phyloP scores from a whole-genome alignment of 2,888 invertebrate species.

The Cybosia mesomella region DNA sequence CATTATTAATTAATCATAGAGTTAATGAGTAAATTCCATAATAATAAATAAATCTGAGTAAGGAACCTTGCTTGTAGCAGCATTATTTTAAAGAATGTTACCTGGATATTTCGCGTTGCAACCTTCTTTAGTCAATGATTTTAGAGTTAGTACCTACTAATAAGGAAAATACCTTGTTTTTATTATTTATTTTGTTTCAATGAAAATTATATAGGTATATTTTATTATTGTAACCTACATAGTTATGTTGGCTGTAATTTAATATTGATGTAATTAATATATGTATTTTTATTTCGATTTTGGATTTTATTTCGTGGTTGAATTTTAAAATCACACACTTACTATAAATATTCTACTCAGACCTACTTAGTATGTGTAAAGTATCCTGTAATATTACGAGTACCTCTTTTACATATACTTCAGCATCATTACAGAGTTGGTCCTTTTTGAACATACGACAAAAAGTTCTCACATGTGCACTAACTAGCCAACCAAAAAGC shows the following conservation, averaged over 20 bases:
- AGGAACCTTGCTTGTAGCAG: constrained; percentile 84
- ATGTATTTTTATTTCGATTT: constrained; percentile 86
- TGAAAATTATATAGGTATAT: constrained; percentile 86
- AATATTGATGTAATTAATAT: constrained; percentile 88
- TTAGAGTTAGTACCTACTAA: constrained; percentile 81
- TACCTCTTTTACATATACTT: too few relatives aligned
- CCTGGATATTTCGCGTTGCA: constrained; percentile 79
- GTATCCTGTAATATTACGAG: too few relatives aligned
- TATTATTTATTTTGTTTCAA: constrained; percentile 87
- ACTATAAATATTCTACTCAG: too few relatives aligned
- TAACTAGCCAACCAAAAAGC: too few relatives aligned
- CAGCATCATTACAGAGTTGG: too few relatives aligned
- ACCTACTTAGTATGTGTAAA: too few relatives aligned
- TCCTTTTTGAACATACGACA: too few relatives aligned
- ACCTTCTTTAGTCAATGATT: constrained; percentile 84
- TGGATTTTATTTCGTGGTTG: constrained; percentile 64
- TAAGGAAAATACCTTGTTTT: constrained; percentile 85
- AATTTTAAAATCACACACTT: neutral
- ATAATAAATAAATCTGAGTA: constrained; percentile 81
- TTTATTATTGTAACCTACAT: constrained; percentile 87
- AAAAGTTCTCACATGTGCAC: too few relatives aligned
- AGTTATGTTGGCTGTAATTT: constrained; percentile 87
- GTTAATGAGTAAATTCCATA: constrained; percentile 85
- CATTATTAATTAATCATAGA: constrained; percentile 82
- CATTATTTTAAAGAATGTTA: constrained; percentile 81